Evolutionary conservation across 2,113 vertebrate genomes (phyloP).

Genomic region (Pollimyrus isidori): DNA sequence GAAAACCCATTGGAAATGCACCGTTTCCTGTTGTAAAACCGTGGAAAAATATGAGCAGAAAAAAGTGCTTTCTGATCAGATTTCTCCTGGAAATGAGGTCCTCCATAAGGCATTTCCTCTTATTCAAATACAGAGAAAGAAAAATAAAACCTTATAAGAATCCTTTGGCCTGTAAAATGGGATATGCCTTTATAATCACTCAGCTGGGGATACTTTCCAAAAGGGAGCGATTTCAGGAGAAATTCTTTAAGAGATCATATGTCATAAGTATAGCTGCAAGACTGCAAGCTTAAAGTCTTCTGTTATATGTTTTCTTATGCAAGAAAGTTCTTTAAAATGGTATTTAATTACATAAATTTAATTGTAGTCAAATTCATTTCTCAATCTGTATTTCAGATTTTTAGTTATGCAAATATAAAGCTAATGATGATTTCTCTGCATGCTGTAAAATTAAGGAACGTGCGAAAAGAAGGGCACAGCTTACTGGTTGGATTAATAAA

Average conservation of each 20-base stretch:
- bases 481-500: background rate
- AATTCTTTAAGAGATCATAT: background rate
- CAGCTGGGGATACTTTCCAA: background rate
- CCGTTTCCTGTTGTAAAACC: constrained; percentile 7
- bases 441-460: background rate
- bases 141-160: constrained; percentile 6
- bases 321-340: background rate
- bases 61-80: background rate
- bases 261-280: background rate
- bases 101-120: constrained; percentile 15
- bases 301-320: background rate
- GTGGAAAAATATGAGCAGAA: background rate
- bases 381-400: background rate
- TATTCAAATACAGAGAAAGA: constrained; percentile 16
- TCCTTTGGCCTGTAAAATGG: background rate
- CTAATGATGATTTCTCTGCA: background rate
- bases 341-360: background rate
- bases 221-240: background rate
- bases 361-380: background rate
- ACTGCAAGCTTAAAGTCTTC: background rate
- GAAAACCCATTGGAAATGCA: background rate
- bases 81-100: constrained; percentile 15
- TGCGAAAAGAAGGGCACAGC: background rate
- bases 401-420: background rate
- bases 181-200: constrained; percentile 1